Percentiles rank a stretch among this genome's conserved stretches.
These are phyloP conservation scores for Operophtera brumata DNA, from an alignment of 2,888 invertebrate genomes.

Conservation along the genomic window DNA sequence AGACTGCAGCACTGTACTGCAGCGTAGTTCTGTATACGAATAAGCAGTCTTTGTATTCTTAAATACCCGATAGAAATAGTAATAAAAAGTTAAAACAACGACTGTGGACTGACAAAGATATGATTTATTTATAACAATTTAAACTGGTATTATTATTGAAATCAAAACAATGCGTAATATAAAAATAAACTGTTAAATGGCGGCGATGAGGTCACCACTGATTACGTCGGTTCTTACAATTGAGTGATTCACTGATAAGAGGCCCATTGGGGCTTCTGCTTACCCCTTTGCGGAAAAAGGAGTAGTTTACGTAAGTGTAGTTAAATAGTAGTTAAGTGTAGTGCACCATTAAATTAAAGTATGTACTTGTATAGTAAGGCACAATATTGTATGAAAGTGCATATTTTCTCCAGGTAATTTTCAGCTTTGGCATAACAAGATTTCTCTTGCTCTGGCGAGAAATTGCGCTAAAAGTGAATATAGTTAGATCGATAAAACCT, in stretches of 20 bases:
- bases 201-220: no score
- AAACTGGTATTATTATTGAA: no score
- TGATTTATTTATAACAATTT: not conserved
- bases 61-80: not conserved
- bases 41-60: not conserved
- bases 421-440: conserved; percentile 53
- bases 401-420: conserved; percentile 5
- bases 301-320: no score
- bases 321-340: no score
- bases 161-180: no score
- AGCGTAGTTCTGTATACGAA: conserved; percentile 12
- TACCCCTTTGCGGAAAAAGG: no score
- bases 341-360: no score
- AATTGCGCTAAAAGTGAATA: conserved; percentile 73
- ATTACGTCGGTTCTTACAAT: no score
- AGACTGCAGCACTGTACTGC: conserved; percentile 26
- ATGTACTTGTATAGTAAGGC: not conserved
- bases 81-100: not conserved
- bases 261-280: no score
- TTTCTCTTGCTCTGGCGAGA: conserved; percentile 62
- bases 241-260: no score
- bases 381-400: not conserved
- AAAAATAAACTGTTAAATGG: no score
- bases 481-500: conserved; percentile 61
- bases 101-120: not conserved